A percentile compares a stretch with the other conserved stretches of the same genome.
Conservation (phyloP, 2,888 invertebrate species). For the Meiosimyza decipiens region DNA sequence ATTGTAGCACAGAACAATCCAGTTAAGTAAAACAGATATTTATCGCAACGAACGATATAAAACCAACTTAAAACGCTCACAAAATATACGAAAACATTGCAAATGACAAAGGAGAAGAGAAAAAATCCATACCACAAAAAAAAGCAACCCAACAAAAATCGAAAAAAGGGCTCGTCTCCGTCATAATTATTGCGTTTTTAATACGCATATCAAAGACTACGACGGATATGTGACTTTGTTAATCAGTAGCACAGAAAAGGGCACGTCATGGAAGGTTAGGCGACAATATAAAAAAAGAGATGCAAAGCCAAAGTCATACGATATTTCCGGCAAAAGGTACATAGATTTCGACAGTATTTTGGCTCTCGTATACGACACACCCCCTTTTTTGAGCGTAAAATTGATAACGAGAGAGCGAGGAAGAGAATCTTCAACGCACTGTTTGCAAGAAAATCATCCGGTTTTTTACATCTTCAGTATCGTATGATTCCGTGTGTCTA, state of each 20-base stretch:
- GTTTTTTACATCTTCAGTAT: constrained; percentile 20
- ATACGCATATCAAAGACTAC: background rate
- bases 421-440: background rate
- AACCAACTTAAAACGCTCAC: too few species aligned
- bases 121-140: background rate
- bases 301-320: background rate
- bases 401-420: background rate
- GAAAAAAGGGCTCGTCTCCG: constrained; percentile 26
- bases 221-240: background rate
- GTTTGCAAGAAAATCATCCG: background rate
- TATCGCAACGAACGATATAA: too few species aligned
- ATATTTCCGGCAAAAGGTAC: background rate
- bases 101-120: too few species aligned
- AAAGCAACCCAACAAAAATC: background rate
- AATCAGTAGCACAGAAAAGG: constrained; percentile 5
- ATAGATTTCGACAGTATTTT: background rate
- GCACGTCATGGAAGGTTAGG: background rate
- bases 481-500: constrained; percentile 39
- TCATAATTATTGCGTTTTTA: constrained; percentile 6
- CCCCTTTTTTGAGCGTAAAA: constrained; percentile 20
- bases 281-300: background rate
- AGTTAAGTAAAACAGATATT: too few species aligned
- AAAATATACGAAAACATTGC: too few species aligned
- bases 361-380: constrained; percentile 14
- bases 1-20: too few species aligned